phyloP scores from a whole-genome alignment of 2,888 invertebrate species.

The Tortrix viridana region DNA sequence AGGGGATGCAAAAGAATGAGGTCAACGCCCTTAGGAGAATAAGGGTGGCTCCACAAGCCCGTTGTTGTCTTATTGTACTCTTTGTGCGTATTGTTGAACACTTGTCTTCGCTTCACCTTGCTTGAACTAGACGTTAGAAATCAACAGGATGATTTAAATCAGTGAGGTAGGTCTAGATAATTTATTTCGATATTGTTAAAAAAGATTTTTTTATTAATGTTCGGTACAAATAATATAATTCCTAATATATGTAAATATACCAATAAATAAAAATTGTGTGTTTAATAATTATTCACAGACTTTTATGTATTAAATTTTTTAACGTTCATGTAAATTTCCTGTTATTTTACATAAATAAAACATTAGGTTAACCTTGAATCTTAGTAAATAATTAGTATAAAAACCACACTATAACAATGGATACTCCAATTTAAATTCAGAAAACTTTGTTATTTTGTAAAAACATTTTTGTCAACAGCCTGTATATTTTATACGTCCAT shows the following conservation, averaged over 20 bases:
- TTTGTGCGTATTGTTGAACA: conserved; percentile 69
- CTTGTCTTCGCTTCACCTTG: conserved; percentile 70
- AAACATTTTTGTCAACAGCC: conserved; percentile 30
- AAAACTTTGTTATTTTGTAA: background rate
- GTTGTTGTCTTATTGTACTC: conserved; percentile 63
- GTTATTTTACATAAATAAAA: too few species aligned
- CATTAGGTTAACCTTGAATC: too few species aligned
- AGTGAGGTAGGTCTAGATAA: background rate
- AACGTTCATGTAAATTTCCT: too few species aligned
- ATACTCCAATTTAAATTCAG: background rate
- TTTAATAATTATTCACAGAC: too few species aligned
- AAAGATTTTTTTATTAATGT: too few species aligned
- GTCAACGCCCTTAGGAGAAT: conserved; percentile 62
- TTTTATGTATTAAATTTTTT: too few species aligned
- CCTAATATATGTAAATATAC: too few species aligned
- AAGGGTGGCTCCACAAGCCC: conserved; percentile 57
- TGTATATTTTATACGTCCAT: conserved; percentile 38
- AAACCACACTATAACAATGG: too few species aligned
- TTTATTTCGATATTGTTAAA: background rate
- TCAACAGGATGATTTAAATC: conserved; percentile 51
- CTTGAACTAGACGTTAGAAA: conserved; percentile 54
- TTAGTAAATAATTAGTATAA: too few species aligned
- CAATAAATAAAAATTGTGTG: too few species aligned
- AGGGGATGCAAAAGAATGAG: conserved; percentile 50
- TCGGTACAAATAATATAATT: too few species aligned